phyloP scores from a whole-genome alignment of 2,113 vertebrate species.

The Protobothrops mucrosquamatus region DNA sequence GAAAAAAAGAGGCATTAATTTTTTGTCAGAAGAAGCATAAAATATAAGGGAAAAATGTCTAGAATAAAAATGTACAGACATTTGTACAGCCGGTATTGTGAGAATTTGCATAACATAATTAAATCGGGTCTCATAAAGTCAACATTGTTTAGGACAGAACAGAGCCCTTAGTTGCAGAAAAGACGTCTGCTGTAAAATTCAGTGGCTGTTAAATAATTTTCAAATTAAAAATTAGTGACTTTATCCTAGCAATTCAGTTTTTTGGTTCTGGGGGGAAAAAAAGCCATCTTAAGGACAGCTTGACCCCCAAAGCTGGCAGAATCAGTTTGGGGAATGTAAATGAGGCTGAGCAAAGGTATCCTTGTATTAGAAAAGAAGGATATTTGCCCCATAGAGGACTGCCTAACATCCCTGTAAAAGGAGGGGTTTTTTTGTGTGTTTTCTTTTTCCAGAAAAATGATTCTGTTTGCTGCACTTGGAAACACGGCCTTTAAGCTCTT shows the following conservation, averaged over 20 bases:
- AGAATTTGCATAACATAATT: constrained; percentile 37
- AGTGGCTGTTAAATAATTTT: constrained; percentile 50
- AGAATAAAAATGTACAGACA: constrained; percentile 45
- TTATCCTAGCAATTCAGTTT: not conserved
- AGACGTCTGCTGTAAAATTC: constrained; percentile 50
- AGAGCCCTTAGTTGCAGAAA: constrained; percentile 43
- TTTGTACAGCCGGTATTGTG: constrained; percentile 45
- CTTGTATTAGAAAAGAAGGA: not conserved
- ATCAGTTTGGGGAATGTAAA: too few relatives aligned
- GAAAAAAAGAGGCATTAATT: not conserved
- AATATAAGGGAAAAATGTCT: constrained; percentile 34
- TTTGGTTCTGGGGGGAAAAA: not conserved
- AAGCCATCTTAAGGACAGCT: fast-evolving
- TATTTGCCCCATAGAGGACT: too few relatives aligned
- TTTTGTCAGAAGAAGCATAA: constrained; percentile 28
- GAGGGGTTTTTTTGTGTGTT: not conserved
- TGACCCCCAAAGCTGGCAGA: not conserved
- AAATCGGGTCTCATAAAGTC: constrained; percentile 41
- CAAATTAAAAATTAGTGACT: constrained; percentile 3
- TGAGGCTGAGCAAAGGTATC: not conserved
- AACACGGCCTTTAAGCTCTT: not conserved
- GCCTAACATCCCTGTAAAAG: too few relatives aligned
- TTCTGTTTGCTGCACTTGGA: not conserved
- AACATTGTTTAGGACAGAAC: constrained; percentile 34
- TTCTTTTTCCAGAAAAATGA: not conserved